These are phyloP conservation scores for Fukomys damarensis DNA, from an alignment of 2,113 vertebrate species.

Conservation along the genomic window DNA sequence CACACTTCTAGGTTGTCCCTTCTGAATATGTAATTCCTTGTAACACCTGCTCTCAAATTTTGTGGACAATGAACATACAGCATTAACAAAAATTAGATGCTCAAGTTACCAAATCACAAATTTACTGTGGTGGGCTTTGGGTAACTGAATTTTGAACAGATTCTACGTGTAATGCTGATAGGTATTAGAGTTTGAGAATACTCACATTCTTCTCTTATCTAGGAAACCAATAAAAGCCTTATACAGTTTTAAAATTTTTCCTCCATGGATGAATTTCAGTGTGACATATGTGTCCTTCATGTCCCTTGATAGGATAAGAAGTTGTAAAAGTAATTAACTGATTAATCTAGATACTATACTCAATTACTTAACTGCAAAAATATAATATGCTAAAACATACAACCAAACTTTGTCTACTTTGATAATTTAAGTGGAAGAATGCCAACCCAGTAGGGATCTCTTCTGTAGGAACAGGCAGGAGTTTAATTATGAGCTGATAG, in stretches of 20 bases:
- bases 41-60: slow-evolving; percentile 31
- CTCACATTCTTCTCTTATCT: not conserved
- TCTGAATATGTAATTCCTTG: slow-evolving; percentile 23
- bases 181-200: not conserved
- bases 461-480: slow-evolving; percentile 42
- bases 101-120: not conserved
- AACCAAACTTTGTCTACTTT: slow-evolving; percentile 29
- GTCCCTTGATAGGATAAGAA: not conserved
- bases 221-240: not conserved
- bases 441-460: slow-evolving; percentile 11
- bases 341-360: slow-evolving; percentile 47
- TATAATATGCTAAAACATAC: slow-evolving; percentile 35
- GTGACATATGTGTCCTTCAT: slow-evolving; percentile 38
- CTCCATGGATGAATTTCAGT: not conserved
- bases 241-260: not conserved
- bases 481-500: slow-evolving; percentile 63
- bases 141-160: not conserved
- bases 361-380: slow-evolving; percentile 73
- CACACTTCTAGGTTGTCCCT: not conserved
- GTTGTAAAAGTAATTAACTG: slow-evolving; percentile 63
- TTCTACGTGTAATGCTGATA: not conserved
- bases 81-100: slow-evolving; percentile 12
- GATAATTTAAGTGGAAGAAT: slow-evolving; percentile 31
- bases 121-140: not conserved
- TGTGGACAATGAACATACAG: not conserved